Percentiles rank a stretch among this genome's conserved stretches.
Conservation (phyloP, 2,888 invertebrate species). For the Torymus aiolomorphi region DNA sequence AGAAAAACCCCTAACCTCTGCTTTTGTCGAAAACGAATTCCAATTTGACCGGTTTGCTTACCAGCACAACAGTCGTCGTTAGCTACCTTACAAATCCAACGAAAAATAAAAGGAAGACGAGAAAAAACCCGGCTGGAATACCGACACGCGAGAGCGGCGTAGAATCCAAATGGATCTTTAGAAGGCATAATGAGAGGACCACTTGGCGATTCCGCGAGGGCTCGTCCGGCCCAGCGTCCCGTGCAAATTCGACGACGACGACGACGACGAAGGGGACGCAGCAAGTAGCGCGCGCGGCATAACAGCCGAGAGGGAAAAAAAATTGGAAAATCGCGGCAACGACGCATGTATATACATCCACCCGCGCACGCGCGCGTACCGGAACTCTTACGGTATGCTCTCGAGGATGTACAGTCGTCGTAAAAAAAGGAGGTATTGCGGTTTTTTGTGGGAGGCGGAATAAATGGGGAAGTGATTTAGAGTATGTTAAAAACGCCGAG, state of each 20-base stretch:
- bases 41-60: too few species aligned
- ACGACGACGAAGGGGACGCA: not conserved
- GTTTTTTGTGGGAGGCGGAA: too few species aligned
- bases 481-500: too few species aligned
- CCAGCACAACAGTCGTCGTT: too few species aligned
- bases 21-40: too few species aligned
- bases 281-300: not conserved
- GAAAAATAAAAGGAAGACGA: too few species aligned
- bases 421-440: not conserved
- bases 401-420: slow-evolving; percentile 27
- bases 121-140: too few species aligned
- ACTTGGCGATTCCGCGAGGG: slow-evolving; percentile 48
- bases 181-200: slow-evolving; percentile 27
- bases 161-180: slow-evolving; percentile 26
- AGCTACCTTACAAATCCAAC: too few species aligned
- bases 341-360: not conserved
- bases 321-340: slow-evolving; percentile 24
- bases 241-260: slow-evolving; percentile 43
- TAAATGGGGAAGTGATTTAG: too few species aligned
- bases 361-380: not conserved
- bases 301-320: slow-evolving; percentile 21
- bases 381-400: slow-evolving; percentile 13
- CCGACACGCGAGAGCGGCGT: not conserved
- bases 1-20: too few species aligned
- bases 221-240: slow-evolving; percentile 26